phyloP scores from a whole-genome alignment of 2,113 vertebrate species.

The Nycticebus coucang region DNA sequence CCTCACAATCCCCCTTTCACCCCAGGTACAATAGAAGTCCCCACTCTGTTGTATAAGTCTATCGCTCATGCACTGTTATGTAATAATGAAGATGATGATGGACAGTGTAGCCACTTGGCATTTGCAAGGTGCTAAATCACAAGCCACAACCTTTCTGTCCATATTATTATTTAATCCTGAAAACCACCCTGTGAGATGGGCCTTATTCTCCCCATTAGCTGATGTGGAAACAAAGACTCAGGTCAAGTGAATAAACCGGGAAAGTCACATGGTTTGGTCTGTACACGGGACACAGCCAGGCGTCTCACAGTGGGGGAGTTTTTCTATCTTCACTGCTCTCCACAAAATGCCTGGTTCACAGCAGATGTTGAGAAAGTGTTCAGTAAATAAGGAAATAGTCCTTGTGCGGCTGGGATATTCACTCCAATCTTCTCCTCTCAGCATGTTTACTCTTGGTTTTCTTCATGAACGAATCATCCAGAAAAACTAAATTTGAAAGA shows the following conservation, averaged over 20 bases:
- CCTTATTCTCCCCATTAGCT: neutral
- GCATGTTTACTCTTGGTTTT: neutral
- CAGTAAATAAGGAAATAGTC: slow-evolving; percentile 28
- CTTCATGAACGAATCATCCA: slow-evolving; percentile 17
- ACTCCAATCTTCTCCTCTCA: neutral
- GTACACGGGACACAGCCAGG: neutral
- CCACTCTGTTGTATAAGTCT: neutral
- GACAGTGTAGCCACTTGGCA: accelerated
- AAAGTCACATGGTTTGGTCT: neutral
- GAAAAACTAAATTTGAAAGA: slow-evolving; percentile 9
- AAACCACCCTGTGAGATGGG: neutral
- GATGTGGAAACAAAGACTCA: neutral
- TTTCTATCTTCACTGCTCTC: neutral
- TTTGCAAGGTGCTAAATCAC: neutral
- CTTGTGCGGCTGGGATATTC: neutral
- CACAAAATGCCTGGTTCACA: slow-evolving; percentile 1
- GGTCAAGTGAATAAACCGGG: neutral
- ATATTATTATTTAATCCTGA: neutral
- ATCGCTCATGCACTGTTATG: neutral
- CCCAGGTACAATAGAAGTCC: neutral
- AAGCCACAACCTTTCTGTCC: neutral
- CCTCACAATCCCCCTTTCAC: neutral
- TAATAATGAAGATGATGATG: neutral
- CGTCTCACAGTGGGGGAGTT: neutral
- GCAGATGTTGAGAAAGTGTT: slow-evolving; percentile 26